phyloP scores from a whole-genome alignment of 1,140 invertebrate species.

The Procambarus virginalis region DNA sequence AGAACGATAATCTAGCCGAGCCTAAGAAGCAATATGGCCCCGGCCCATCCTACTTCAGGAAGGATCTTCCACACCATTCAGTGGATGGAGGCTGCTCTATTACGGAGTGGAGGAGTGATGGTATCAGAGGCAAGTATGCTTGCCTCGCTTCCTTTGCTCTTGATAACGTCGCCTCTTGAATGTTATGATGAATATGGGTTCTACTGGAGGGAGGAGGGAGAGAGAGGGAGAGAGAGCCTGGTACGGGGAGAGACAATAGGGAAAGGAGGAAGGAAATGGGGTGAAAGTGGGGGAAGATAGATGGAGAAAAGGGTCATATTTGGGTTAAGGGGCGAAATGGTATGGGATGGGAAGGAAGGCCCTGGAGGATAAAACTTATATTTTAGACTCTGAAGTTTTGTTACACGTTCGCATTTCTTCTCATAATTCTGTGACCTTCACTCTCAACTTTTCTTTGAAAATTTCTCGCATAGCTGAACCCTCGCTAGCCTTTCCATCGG shows the following conservation, averaged over 20 bases:
- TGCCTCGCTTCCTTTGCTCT: conserved; percentile 18
- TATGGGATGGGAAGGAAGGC: too few relatives aligned
- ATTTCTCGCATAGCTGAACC: too few relatives aligned
- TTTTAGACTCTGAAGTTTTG: too few relatives aligned
- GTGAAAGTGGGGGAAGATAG: too few relatives aligned
- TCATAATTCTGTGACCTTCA: too few relatives aligned
- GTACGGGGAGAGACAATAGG: too few relatives aligned
- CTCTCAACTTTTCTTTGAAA: too few relatives aligned
- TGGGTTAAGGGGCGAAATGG: background rate
- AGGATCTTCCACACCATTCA: background rate
- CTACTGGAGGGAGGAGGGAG: background rate
- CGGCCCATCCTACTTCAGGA: background rate
- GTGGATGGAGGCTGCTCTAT: background rate
- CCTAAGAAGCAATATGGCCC: too few relatives aligned
- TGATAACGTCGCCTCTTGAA: conserved; percentile 30
- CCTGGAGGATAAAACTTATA: too few relatives aligned
- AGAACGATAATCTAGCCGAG: background rate
- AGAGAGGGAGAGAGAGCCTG: background rate
- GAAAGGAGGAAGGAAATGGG: background rate
- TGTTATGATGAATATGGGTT: conserved; percentile 13
- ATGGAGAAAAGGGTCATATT: background rate
- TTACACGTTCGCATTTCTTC: too few relatives aligned
- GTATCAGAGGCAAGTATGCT: conserved; percentile 28
- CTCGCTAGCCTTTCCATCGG: too few relatives aligned
- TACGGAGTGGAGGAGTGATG: conserved; percentile 4